phyloP scores from a whole-genome alignment of 2,797 vertebrate species.

The Bradypus variegatus region DNA sequence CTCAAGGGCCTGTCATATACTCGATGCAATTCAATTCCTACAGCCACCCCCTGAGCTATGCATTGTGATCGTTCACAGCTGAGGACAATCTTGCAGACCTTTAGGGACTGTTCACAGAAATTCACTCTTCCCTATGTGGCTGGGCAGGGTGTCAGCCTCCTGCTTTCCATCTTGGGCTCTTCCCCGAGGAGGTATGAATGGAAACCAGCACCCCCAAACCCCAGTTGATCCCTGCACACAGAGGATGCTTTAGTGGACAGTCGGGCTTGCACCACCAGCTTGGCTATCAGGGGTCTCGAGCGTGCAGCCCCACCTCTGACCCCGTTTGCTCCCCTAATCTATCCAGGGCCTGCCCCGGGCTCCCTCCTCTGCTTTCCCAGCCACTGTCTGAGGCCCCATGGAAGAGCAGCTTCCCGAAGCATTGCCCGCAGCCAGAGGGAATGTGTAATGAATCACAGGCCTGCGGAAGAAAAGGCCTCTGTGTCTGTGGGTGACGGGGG shows the following conservation, averaged over 20 bases:
- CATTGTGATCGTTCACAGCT: accelerated
- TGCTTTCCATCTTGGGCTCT: neutral
- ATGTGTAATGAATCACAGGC: constrained; percentile 49
- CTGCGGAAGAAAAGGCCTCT: constrained; percentile 56
- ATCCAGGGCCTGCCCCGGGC: accelerated
- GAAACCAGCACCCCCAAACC: neutral
- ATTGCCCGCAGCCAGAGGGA: neutral
- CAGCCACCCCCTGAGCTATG: neutral
- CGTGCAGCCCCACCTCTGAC: neutral
- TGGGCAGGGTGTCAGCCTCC: neutral
- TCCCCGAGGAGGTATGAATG: neutral
- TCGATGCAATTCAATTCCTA: neutral
- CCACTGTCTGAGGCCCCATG: neutral
- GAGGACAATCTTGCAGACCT: no score
- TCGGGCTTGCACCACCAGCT: accelerated
- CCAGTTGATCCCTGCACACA: neutral
- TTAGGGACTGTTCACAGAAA: no score
- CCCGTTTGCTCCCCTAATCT: neutral
- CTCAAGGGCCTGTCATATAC: neutral
- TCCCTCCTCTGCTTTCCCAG: constrained; percentile 19
- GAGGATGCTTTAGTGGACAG: neutral
- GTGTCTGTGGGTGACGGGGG: neutral
- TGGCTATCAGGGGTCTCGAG: neutral
- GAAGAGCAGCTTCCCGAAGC: neutral
- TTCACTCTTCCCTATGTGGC: neutral